A percentile compares a stretch with the other conserved stretches of the same genome.
phyloP scores from a whole-genome alignment of 1,140 invertebrate genomes.

The Parapsyche elsis region DNA sequence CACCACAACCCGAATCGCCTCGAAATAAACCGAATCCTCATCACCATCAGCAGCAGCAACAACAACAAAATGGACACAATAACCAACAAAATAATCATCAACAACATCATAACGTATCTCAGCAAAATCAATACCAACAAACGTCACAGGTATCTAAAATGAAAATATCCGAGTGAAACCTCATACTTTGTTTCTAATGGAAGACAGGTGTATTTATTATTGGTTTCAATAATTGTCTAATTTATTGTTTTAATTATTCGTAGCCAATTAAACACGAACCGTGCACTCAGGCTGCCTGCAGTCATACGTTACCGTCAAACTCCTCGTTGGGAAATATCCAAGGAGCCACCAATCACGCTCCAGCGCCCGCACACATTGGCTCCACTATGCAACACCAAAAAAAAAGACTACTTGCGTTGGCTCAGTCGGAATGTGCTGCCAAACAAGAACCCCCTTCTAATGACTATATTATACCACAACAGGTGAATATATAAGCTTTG shows the following conservation, averaged over 20 bases:
- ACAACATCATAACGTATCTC: conserved; percentile 55
- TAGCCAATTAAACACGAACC: conserved; percentile 55
- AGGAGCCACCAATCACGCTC: conserved; percentile 30
- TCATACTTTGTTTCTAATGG: neutral
- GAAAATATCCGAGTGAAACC: neutral
- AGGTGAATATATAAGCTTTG: conserved; percentile 61
- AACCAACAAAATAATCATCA: conserved; percentile 54
- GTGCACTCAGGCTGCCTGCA: conserved; percentile 50
- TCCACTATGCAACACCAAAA: conserved; percentile 80
- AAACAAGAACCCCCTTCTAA: conserved; percentile 56
- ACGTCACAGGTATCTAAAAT: conserved; percentile 30
- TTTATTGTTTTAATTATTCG: conserved; percentile 7
- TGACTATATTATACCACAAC: conserved; percentile 48
- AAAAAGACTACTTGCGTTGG: conserved; percentile 84
- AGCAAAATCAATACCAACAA: conserved; percentile 55
- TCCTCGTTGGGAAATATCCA: conserved; percentile 53
- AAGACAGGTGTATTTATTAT: neutral
- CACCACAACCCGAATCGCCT: conserved; percentile 41
- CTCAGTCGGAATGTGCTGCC: conserved; percentile 81
- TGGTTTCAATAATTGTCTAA: neutral
- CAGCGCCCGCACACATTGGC: conserved; percentile 67
- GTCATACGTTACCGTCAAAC: conserved; percentile 44
- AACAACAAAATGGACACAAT: conserved; percentile 51
- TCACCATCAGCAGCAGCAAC: conserved; percentile 61
- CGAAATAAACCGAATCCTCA: conserved; percentile 50